Conservation (phyloP, 2,888 invertebrate species). For the Torymus texanus region DNA sequence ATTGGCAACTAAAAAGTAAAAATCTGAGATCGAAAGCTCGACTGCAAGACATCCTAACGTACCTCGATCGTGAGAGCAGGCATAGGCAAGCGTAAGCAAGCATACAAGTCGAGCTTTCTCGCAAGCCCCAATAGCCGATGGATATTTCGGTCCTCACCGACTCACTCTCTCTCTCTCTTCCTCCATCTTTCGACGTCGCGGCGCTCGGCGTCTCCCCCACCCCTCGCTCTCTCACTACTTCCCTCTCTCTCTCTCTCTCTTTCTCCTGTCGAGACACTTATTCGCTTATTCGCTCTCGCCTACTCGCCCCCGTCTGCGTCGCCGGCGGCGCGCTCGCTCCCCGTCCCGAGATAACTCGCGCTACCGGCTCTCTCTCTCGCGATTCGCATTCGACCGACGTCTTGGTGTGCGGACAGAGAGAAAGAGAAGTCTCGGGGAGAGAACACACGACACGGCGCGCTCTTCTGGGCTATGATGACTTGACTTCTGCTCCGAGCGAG, state of each 20-base stretch:
- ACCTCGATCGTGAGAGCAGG: not conserved
- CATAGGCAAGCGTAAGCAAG: not conserved
- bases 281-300: conserved; percentile 15
- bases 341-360: conserved; percentile 75
- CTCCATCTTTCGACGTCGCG: conserved; percentile 59
- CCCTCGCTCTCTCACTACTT: conserved; percentile 34
- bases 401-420: conserved; percentile 78
- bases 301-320: conserved; percentile 11
- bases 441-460: conserved; percentile 46
- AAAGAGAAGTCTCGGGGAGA: conserved; percentile 72
- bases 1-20: not conserved
- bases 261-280: conserved; percentile 53
- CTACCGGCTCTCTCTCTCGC: conserved; percentile 82
- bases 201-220: conserved; percentile 62
- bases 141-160: conserved; percentile 41
- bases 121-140: conserved; percentile 22
- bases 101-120: conserved; percentile 31
- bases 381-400: conserved; percentile 96
- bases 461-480: conserved; percentile 83
- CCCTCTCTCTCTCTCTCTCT: conserved; percentile 32
- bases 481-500: conserved; percentile 75
- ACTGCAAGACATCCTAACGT: not conserved
- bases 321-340: not conserved
- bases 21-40: not conserved
- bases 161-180: not conserved